These are phyloP conservation scores for Zalophus californianus DNA, from an alignment of 2,797 vertebrate genomes.

Conservation along the genomic window DNA sequence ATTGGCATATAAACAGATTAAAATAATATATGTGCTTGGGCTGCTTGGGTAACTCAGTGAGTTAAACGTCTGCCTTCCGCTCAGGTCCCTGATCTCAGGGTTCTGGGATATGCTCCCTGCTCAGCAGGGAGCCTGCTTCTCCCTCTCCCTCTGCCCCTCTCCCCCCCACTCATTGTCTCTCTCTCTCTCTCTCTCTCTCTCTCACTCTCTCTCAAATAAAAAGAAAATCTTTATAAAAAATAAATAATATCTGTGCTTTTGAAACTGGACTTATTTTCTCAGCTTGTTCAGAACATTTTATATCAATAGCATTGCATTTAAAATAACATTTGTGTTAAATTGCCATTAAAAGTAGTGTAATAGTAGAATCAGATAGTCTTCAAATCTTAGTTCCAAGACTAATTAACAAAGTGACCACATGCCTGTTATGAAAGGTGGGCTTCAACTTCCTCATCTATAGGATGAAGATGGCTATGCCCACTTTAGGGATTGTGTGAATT, in stretches of 20 bases:
- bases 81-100: background rate
- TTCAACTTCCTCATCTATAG: background rate
- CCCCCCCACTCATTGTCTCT: background rate
- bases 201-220: background rate
- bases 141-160: background rate
- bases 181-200: background rate
- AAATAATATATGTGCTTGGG: constrained; percentile 8
- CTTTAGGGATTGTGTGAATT: background rate
- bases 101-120: background rate
- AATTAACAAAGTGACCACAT: background rate
- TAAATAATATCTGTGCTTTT: constrained; percentile 15
- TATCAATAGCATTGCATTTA: background rate
- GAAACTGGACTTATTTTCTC: constrained; percentile 27
- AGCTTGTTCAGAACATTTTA: background rate
- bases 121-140: background rate
- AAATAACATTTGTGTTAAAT: background rate
- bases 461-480: background rate
- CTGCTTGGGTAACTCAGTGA: background rate
- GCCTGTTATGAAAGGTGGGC: background rate
- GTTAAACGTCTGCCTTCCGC: background rate
- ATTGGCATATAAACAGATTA: background rate
- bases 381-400: background rate
- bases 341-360: background rate
- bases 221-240: background rate
- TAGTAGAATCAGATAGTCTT: background rate